These are phyloP conservation scores for Ptychadena robeensis DNA, from an alignment of 2,797 vertebrate species.

Conservation along the genomic window DNA sequence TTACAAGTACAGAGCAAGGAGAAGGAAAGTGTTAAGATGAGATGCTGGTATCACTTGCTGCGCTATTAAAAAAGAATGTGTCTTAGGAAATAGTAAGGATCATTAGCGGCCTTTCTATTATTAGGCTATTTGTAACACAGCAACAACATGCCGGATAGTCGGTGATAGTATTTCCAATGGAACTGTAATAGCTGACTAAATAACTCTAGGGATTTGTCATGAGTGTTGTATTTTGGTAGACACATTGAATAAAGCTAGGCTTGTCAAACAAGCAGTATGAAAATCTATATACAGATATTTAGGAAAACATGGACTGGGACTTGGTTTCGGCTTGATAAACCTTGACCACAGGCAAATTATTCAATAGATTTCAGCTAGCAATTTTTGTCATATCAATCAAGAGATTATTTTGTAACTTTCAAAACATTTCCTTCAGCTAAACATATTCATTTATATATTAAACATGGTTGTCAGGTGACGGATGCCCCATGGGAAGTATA, in stretches of 20 bases:
- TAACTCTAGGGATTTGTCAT: slow-evolving; percentile 38
- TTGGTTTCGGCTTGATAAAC: slow-evolving; percentile 38
- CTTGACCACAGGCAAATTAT: slow-evolving; percentile 44
- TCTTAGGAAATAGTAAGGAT: slow-evolving; percentile 40
- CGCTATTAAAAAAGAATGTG: slow-evolving; percentile 51
- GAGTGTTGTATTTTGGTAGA: slow-evolving; percentile 27
- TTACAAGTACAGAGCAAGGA: slow-evolving; percentile 59
- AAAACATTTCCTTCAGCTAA: background rate
- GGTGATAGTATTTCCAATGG: slow-evolving; percentile 38
- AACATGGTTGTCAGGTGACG: background rate
- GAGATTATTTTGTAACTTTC: slow-evolving; percentile 2
- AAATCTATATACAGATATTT: slow-evolving; percentile 50
- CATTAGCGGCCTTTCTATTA: slow-evolving; percentile 46
- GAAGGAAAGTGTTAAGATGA: slow-evolving; percentile 44
- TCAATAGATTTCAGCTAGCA: slow-evolving; percentile 19
- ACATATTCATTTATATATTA: background rate
- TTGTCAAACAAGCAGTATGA: slow-evolving; percentile 30
- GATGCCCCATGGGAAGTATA: background rate
- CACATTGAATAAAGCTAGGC: slow-evolving; percentile 46
- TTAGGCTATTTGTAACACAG: slow-evolving; percentile 51
- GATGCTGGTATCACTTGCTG: slow-evolving; percentile 20
- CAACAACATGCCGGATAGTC: slow-evolving; percentile 57
- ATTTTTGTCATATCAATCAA: slow-evolving; percentile 24
- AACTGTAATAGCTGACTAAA: slow-evolving; percentile 30
- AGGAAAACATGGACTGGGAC: slow-evolving; percentile 54